Percentiles rank a stretch among this genome's conserved stretches.
Conservation (phyloP, 2,888 invertebrate species). For the Marronus borbonicus region DNA sequence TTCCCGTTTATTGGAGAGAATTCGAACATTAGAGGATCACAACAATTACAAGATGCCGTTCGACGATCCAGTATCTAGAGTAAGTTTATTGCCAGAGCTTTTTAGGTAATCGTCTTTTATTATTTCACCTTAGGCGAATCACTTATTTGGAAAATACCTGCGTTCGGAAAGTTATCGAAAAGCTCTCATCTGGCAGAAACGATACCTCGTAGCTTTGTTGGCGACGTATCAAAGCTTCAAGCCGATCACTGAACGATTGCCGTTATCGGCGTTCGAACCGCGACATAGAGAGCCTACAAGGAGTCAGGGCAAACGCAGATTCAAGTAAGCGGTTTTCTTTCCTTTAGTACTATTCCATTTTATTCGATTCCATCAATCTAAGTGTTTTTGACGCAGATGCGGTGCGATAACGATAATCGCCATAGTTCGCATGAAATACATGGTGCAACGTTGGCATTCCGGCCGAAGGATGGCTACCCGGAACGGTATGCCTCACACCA, state of each 20-base stretch:
- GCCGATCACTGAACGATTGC: conserved; percentile 24
- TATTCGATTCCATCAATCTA: not conserved
- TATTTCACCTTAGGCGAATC: conserved; percentile 71
- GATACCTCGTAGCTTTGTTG: conserved; percentile 84
- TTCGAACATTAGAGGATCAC: conserved; percentile 68
- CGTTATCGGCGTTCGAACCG: conserved; percentile 32
- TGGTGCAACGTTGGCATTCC: conserved; percentile 77
- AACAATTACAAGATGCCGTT: conserved; percentile 61
- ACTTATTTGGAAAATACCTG: conserved; percentile 79
- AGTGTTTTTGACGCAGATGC: conserved; percentile 68
- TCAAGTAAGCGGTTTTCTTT: conserved; percentile 46
- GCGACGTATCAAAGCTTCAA: conserved; percentile 64
- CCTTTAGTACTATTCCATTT: not conserved
- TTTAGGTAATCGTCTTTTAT: not conserved
- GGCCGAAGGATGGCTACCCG: conserved; percentile 72
- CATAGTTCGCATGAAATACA: conserved; percentile 78
- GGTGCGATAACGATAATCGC: conserved; percentile 75
- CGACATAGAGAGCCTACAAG: conserved; percentile 34
- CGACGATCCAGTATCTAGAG: conserved; percentile 65
- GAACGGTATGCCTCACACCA: not conserved
- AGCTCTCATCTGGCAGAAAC: conserved; percentile 92
- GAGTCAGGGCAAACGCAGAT: conserved; percentile 48
- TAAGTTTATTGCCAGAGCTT: conserved; percentile 45
- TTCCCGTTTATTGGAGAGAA: conserved; percentile 69
- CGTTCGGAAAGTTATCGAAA: conserved; percentile 89